phyloP scores from a whole-genome alignment of 2,797 vertebrate species.

The Gallirallus australis region DNA sequence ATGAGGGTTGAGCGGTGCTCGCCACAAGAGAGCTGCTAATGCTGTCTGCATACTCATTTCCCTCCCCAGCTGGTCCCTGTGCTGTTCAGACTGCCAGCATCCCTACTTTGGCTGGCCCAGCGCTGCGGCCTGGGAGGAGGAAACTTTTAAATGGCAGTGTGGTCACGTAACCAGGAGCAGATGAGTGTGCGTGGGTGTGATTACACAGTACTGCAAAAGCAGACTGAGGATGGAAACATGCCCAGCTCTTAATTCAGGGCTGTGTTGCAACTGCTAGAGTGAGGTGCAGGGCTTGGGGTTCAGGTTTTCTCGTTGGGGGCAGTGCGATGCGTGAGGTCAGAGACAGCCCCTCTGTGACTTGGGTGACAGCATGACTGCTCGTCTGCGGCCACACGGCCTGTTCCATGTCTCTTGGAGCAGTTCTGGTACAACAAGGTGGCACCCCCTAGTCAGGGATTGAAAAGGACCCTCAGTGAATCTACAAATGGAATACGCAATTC shows the following conservation, averaged over 20 bases:
- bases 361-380: rapidly evolving
- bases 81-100: neutral
- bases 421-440: neutral
- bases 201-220: neutral
- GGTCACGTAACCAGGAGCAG: neutral
- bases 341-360: neutral
- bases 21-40: neutral
- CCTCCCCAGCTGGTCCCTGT: neutral
- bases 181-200: neutral
- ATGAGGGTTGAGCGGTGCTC: neutral
- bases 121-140: neutral
- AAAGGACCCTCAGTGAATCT: neutral
- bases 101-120: neutral
- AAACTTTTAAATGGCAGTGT: neutral
- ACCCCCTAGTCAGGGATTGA: neutral
- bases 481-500: neutral
- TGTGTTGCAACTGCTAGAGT: neutral
- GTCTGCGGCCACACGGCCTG: rapidly evolving
- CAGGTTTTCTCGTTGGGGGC: neutral
- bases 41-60: rapidly evolving
- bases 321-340: neutral
- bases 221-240: neutral
- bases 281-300: rapidly evolving
- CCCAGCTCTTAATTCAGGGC: neutral
- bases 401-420: rapidly evolving